Percentiles rank a stretch among this genome's conserved stretches.
Evolutionary conservation across 2,797 vertebrate genomes (phyloP).

Genomic region (Siniperca scherzeri): DNA sequence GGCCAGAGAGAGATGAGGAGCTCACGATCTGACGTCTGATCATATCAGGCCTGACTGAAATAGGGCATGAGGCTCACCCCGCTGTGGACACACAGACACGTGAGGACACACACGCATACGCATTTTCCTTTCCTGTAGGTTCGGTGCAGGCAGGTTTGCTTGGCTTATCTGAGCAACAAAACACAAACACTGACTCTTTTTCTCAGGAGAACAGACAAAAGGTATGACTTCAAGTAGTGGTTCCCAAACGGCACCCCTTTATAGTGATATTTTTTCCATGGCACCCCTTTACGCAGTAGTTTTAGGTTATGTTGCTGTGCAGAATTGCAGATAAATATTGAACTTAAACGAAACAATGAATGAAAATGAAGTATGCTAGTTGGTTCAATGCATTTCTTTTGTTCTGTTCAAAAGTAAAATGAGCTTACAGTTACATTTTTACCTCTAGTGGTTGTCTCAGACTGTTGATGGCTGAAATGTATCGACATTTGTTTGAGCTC

Average conservation of each 20-base stretch:
- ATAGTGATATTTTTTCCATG: background rate
- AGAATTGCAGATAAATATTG: constrained; percentile 13
- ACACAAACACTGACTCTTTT: constrained; percentile 18
- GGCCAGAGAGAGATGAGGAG: constrained; percentile 64
- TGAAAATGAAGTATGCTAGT: background rate
- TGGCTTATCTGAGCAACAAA: constrained; percentile 44
- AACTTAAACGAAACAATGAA: background rate
- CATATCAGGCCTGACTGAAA: constrained; percentile 81
- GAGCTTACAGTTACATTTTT: background rate
- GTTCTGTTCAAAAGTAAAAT: background rate
- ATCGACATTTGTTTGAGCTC: background rate
- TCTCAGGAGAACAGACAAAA: background rate
- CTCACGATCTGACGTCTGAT: constrained; percentile 78
- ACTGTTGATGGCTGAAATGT: background rate
- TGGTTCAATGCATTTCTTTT: background rate
- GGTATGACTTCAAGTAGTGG: background rate
- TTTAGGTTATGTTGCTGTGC: background rate
- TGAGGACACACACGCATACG: constrained; percentile 38
- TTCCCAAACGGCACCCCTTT: background rate
- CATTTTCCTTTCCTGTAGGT: constrained; percentile 41
- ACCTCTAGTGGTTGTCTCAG: background rate
- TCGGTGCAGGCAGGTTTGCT: constrained; percentile 43
- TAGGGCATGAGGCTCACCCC: constrained; percentile 74
- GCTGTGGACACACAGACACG: constrained; percentile 68
- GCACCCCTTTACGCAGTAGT: background rate